A percentile compares a stretch with the other conserved stretches of the same genome.
Evolutionary conservation across 2,888 invertebrate genomes (phyloP).

Genomic region (Hydrotaea diabolus): DNA sequence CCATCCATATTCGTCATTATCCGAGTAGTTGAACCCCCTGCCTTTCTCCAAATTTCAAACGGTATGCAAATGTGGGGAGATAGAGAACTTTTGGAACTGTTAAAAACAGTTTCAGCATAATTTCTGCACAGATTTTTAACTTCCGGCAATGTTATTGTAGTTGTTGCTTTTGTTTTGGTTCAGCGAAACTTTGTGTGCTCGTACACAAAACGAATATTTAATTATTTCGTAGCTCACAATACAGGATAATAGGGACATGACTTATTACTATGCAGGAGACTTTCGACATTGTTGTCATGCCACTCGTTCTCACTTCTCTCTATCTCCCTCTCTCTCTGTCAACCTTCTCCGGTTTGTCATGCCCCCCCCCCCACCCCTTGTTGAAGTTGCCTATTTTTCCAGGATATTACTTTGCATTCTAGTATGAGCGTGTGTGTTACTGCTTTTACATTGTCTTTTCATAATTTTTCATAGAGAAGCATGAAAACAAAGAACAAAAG

Average conservation of each 20-base stretch:
- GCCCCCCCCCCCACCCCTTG: slow-evolving; percentile 6
- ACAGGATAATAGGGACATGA: slow-evolving; percentile 51
- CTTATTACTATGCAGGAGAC: slow-evolving; percentile 60
- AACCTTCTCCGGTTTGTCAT: neutral
- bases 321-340: neutral
- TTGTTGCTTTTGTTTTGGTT: neutral
- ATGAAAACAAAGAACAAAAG: slow-evolving; percentile 14
- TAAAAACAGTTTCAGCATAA: slow-evolving; percentile 19
- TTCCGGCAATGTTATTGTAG: slow-evolving; percentile 21
- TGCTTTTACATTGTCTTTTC: slow-evolving; percentile 31
- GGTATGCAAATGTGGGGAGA: neutral
- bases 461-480: slow-evolving; percentile 17
- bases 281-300: neutral
- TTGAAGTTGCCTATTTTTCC: too few relatives aligned
- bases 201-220: slow-evolving; percentile 42
- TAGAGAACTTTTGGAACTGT: neutral
- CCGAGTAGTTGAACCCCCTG: neutral
- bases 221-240: slow-evolving; percentile 39
- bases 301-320: neutral
- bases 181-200: slow-evolving; percentile 3
- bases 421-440: slow-evolving; percentile 27
- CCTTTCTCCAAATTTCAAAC: neutral
- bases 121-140: slow-evolving; percentile 38
- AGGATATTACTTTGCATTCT: slow-evolving; percentile 39
- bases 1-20: too few relatives aligned